Conservation (phyloP, 2,113 vertebrate genomes). For the Bostrychus sinensis region DNA sequence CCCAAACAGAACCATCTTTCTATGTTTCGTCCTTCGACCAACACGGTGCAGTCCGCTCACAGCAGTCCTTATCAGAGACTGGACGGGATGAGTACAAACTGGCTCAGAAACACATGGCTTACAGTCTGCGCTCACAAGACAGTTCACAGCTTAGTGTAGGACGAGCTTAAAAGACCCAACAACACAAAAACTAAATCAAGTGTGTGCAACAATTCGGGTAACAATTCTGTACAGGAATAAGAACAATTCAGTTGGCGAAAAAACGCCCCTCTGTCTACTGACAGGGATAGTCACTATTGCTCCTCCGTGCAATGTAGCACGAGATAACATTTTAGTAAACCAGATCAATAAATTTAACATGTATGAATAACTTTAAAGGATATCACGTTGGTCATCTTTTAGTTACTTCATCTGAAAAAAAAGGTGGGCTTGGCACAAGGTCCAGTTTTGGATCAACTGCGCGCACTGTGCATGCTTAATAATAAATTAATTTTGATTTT, state of each 20-base stretch:
- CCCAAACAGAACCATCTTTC: slow-evolving; percentile 7
- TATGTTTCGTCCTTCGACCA: slow-evolving; percentile 27
- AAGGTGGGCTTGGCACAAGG: background rate
- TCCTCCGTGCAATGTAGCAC: slow-evolving; percentile 34
- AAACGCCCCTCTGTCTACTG: no score
- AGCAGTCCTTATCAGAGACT: slow-evolving; percentile 51
- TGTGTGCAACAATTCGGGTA: no score
- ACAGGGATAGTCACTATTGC: slow-evolving; percentile 5
- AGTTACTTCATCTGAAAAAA: background rate
- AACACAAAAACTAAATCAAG: slow-evolving; percentile 38
- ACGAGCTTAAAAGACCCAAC: slow-evolving; percentile 27
- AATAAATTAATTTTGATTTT: slow-evolving; percentile 28
- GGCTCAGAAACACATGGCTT: slow-evolving; percentile 46
- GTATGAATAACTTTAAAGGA: background rate
- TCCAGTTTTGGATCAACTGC: slow-evolving; percentile 1
- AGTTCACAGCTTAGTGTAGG: slow-evolving; percentile 36
- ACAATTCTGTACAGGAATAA: slow-evolving; percentile 2
- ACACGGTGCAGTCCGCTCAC: slow-evolving; percentile 46
- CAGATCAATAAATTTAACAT: slow-evolving; percentile 10
- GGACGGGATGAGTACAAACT: slow-evolving; percentile 16
- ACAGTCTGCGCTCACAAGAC: slow-evolving; percentile 11
- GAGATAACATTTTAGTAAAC: slow-evolving; percentile 24
- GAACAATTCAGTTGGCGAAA: no score
- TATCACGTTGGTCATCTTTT: background rate
- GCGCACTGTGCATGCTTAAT: slow-evolving; percentile 19